Evolutionary conservation across 1,140 invertebrate species (phyloP), one percentile per base, ranked within the genome.

Genomic region (Cepaea nemoralis): DNA sequence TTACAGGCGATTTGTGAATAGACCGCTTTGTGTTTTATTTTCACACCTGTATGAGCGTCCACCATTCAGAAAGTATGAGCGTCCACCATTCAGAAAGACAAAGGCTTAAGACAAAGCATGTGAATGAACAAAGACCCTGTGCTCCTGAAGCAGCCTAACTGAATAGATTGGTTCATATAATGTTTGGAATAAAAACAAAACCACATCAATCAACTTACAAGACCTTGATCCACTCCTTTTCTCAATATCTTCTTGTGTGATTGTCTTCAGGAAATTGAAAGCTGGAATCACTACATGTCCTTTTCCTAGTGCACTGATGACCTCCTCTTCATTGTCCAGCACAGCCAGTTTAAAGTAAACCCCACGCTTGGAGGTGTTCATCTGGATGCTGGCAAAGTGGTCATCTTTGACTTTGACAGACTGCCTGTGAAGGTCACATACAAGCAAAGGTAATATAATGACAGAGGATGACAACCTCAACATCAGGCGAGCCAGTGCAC

Each of bases 281-380:
- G 91, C 86, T 31, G 91, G 90, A 40, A 92, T 86, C 42, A 91
- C 89, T 48, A 87, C 88, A 73, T 90, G 89, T 70, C 91, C 91
- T 85, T 92, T 91, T 19, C 91, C 91, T 31, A 83, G 84, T 0
- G 88, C 88, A 74, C 87, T 87, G 31, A 87, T 83, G 27, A 91
- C 81, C 78, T 90, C 91, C 40, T 88, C 86, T 50, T 91, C 89
- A 81, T 90, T 85, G 84, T 92, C 90, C 50, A 91, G 84, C 3
- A 92, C 85, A 16, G 86, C 82, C 48, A 92, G 87, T 69, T 89
- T 88, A 70, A 92, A 87, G 63, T 90, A 88, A 22, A 91, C 90
- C 78, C 91, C 91, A 48, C 83, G 84, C 82, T 91, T 91, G n/a
- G 91, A 92, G 10, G 90, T 91, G 40, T 85, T 86, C 70, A 92